Base-by-base conservation (phyloP, 2,113 vertebrate species). In the Bothrops jararaca region DNA sequence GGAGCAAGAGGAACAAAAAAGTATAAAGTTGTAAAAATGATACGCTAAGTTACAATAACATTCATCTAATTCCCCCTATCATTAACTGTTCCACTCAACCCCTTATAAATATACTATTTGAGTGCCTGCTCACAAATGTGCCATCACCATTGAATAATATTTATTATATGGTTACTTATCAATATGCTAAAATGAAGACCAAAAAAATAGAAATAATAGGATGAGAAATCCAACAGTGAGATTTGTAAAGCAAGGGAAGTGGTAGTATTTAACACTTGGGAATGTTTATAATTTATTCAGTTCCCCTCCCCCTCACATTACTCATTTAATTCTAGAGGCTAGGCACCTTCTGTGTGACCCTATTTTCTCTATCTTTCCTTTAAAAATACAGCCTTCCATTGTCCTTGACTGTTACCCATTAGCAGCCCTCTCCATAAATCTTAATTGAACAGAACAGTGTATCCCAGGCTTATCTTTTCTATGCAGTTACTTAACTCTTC, bases 391-490 rank as follows among this genome's bases (percentile, higher is more conserved):
- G 6, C 85, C 45, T 95, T 64, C 34, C n/a, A 48, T 93, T 56
- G 12, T 91, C 85, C 57, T 95, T 94, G 89, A 92, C 91, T 93
- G 69, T 89, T 95, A 60, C 42, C 39, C 74, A 92, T 96, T 92
- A 95, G n/a, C 92, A 64, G 74, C 64, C 8, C 57, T 86, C 4
- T 89, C 53, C 88, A 23, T 94, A 92, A 95, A 95, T 89, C 80
- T 92, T 92, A 95, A 95, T 90, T 95, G 57, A 24, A 94, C 60
- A 86, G 57, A 94, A 93, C 57, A 94, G 50, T 89, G 4, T 15
- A 45, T 89, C 57, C 93, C 89, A 94, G 92, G 50, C 7, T 95
- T 57, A 89, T 48, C 89, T 39, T 92, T 23, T 50, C n/a, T 1
- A 54, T 56, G 85, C 91, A 93, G 1, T 9, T 34, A 2, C n/a